phyloP scores from a whole-genome alignment of 2,888 invertebrate genomes.

The Dyspetes luteomarginatus region DNA sequence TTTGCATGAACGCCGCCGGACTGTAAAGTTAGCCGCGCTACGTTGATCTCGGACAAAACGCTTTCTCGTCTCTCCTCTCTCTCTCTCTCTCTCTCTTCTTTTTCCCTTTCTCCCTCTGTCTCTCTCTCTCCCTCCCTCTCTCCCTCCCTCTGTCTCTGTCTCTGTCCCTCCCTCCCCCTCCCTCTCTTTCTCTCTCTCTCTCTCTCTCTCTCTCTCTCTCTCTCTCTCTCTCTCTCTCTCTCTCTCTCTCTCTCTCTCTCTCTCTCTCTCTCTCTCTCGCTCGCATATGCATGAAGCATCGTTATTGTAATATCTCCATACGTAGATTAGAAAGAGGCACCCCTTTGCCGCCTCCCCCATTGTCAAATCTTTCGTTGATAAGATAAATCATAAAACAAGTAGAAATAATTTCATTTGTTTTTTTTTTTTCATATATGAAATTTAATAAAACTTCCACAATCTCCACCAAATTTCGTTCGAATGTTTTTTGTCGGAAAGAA shows the following conservation, averaged over 20 bases:
- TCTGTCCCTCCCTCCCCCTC: slow-evolving; percentile 14
- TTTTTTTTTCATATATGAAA: too few species aligned
- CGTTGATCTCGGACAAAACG: slow-evolving; percentile 78
- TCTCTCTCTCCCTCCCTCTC: slow-evolving; percentile 21
- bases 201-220: slow-evolving; percentile 16
- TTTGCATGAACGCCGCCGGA: slow-evolving; percentile 77
- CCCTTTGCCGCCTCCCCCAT: background rate
- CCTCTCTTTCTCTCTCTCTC: slow-evolving; percentile 14
- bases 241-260: slow-evolving; percentile 6
- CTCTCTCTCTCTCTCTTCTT: slow-evolving; percentile 14
- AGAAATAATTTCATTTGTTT: too few species aligned
- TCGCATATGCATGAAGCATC: slow-evolving; percentile 3
- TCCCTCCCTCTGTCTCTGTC: slow-evolving; percentile 13
- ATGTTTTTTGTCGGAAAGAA: background rate
- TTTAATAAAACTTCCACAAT: too few species aligned
- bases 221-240: slow-evolving; percentile 19
- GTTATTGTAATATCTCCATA: slow-evolving; percentile 55
- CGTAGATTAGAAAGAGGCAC: slow-evolving; percentile 48
- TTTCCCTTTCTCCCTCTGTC: slow-evolving; percentile 15
- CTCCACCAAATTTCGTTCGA: too few species aligned
- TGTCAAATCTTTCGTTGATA: background rate
- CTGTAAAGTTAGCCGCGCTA: slow-evolving; percentile 77
- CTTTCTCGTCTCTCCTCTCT: slow-evolving; percentile 15
- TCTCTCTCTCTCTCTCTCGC: slow-evolving; percentile 25
- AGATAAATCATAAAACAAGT: background rate